These are phyloP conservation scores for Euphydryas editha DNA, from an alignment of 2,888 invertebrate genomes.

Conservation along the genomic window DNA sequence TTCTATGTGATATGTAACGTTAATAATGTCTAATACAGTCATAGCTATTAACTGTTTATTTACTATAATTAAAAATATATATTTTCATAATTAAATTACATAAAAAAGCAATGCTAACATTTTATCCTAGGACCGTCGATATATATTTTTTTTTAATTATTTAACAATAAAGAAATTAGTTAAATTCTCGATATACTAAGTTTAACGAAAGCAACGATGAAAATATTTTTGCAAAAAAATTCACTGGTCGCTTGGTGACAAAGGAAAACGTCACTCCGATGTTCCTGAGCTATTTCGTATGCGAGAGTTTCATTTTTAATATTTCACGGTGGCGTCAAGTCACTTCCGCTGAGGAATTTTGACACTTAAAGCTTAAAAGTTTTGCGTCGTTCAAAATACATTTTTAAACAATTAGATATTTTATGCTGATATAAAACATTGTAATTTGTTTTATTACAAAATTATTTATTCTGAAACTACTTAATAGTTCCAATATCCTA, in stretches of 20 bases:
- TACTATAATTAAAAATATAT: no score
- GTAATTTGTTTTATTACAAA: no score
- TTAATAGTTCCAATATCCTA: no score
- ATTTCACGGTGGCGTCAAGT: constrained; percentile 54
- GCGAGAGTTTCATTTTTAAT: constrained; percentile 53
- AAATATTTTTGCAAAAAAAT: constrained; percentile 20
- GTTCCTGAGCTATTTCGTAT: constrained; percentile 34
- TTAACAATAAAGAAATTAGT: no score
- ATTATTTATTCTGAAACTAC: no score
- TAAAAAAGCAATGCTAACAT: no score
- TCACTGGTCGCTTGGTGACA: constrained; percentile 44
- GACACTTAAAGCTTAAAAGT: constrained; percentile 13
- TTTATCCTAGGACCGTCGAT: no score
- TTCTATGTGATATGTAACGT: no score
- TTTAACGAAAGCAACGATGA: constrained; percentile 7
- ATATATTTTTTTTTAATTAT: no score
- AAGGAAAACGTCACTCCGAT: constrained; percentile 34
- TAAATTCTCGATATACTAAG: not conserved
- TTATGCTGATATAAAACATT: not conserved
- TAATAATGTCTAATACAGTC: no score
- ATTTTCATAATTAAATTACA: no score
- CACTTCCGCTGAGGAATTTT: constrained; percentile 39
- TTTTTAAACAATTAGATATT: not conserved
- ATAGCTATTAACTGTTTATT: no score
- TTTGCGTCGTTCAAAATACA: not conserved